Conservation (phyloP, 2,797 vertebrate species). For the Sphaeramia orbicularis region DNA sequence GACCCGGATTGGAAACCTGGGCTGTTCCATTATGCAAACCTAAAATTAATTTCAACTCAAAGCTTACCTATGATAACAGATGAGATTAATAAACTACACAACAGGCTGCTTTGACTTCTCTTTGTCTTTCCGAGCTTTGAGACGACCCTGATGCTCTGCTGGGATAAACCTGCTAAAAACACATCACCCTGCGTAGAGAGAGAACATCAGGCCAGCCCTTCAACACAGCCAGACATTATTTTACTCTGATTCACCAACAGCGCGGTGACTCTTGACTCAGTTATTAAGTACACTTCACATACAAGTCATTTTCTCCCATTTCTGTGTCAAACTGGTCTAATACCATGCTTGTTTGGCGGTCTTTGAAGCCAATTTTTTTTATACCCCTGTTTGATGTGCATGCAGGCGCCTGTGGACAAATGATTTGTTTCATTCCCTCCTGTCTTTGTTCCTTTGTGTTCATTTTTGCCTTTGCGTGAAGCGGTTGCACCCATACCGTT, state of each 20-base stretch:
- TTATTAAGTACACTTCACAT: constrained; percentile 65
- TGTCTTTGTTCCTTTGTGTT: constrained; percentile 67
- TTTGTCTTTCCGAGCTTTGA: constrained; percentile 14
- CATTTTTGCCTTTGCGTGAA: constrained; percentile 46
- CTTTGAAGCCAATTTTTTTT: constrained; percentile 74
- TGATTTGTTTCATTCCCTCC: constrained; percentile 57
- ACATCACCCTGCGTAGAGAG: constrained; percentile 31
- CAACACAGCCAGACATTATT: constrained; percentile 46
- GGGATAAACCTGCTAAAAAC: constrained; percentile 14
- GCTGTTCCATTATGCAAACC: no score
- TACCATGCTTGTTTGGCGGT: constrained; percentile 54
- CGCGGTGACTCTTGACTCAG: constrained; percentile 30
- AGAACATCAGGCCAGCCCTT: constrained; percentile 40
- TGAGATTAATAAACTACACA: neutral
- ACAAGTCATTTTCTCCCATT: constrained; percentile 46
- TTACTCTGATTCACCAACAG: constrained; percentile 26
- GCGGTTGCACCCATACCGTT: constrained; percentile 34
- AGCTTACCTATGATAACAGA: neutral
- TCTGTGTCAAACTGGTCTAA: constrained; percentile 59
- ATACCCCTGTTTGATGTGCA: constrained; percentile 68
- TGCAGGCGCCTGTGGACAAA: constrained; percentile 71
- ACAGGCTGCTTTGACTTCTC: neutral
- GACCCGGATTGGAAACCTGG: neutral
- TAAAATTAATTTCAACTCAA: no score
- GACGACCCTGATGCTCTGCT: constrained; percentile 10